Conservation (phyloP, 92 coral and sea anemone genomes). For the Porites evermanni region DNA sequence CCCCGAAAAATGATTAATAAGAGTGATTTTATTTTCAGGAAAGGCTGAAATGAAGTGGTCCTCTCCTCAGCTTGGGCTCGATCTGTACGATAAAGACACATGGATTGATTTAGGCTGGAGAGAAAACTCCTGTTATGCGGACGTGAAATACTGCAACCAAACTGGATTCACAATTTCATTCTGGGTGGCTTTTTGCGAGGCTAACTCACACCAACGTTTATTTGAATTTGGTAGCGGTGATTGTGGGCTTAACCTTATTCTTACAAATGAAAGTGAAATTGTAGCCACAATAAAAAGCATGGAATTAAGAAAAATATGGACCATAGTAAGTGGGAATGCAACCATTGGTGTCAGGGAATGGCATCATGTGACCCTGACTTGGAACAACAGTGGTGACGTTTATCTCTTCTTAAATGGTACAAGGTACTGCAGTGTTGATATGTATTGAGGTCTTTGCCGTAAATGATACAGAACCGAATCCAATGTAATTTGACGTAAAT, state of each 20-base stretch:
- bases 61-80: conserved; percentile 41
- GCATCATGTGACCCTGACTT: conserved; percentile 69
- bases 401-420: conserved; percentile 62
- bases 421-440: conserved; percentile 25
- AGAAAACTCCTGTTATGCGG: conserved; percentile 64
- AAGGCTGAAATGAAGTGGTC: conserved; percentile 52
- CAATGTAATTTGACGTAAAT: neutral
- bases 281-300: conserved; percentile 56
- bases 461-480: neutral
- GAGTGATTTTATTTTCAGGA: conserved; percentile 9
- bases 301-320: conserved; percentile 51
- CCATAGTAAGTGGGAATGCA: conserved; percentile 32
- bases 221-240: conserved; percentile 61
- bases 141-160: conserved; percentile 57
- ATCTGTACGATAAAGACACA: conserved; percentile 48
- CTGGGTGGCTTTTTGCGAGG: conserved; percentile 66
- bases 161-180: conserved; percentile 70
- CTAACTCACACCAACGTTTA: conserved; percentile 27
- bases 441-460: neutral
- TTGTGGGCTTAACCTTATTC: conserved; percentile 56
- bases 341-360: conserved; percentile 37
- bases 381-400: conserved; percentile 60
- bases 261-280: conserved; percentile 39
- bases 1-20: no score
- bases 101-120: conserved; percentile 76